Evolutionary conservation across 2,888 invertebrate genomes (phyloP), one percentile per base, ranked within the genome.

Genomic region (Torymus aiolomorphi): DNA sequence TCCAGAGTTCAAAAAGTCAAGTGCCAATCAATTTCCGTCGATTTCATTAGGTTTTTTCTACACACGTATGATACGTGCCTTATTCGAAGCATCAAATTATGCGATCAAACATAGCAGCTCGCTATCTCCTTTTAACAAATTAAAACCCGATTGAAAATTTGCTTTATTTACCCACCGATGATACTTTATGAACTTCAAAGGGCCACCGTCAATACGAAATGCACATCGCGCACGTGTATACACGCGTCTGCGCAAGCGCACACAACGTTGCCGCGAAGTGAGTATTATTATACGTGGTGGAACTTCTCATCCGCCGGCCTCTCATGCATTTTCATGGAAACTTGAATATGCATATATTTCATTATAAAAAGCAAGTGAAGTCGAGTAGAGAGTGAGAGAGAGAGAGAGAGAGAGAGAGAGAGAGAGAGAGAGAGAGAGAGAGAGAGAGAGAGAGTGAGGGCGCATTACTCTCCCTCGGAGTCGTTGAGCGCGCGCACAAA

Each of bases 271-370:
- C 8, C 8, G 8, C 42, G 8, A 8, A 42, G 42, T 42, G 42
- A 5, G 42, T 42, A 10, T 42, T 42, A 10, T 42, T 20, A 20
- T 20, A 20, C 20, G 8, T 42, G 8, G 8, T 42, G 8, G 20
- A 4, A 3, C 52, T 31, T 24, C 31, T 13, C 4, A 10, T 14
- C 12, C 4, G 42, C 20, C 14, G 52, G 14, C 1, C 51, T 51
- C 67, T 76, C 76, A 76, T 76, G 76, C 76, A 76, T 76, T 76
- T 76, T 76, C 76, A 70, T 76, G 74, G 11, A 24, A 42, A 20
- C 52, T 70, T 49, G 18, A 69, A 76, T 76, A 76, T 69, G 49
- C 76, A 70, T 70, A 56, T 31, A 63, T 62, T 76, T 76, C 62
- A 69, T 76, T 61, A 42, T 42, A 42, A 42, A 42, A 42, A 42